Conservation (phyloP, 2,797 vertebrate species). For the Sebastiscus tertius region DNA sequence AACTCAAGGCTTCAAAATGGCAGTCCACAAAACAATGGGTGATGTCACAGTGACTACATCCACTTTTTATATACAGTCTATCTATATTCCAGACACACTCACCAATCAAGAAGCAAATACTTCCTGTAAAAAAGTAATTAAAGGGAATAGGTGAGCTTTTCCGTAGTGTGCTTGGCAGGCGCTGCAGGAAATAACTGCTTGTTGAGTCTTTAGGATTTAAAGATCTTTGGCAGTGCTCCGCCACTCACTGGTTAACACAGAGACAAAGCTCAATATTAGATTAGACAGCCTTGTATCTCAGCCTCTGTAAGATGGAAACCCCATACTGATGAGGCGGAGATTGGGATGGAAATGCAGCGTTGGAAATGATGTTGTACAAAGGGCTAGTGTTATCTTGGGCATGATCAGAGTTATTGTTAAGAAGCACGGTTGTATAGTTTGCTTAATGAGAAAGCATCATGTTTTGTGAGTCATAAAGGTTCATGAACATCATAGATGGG, state of each 20-base stretch:
- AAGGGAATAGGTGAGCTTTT: slow-evolving; percentile 29
- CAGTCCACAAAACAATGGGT: too few relatives aligned
- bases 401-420: background rate
- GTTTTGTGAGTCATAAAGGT: background rate
- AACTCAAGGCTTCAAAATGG: too few relatives aligned
- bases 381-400: background rate
- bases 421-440: background rate
- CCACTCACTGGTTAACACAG: slow-evolving; percentile 58
- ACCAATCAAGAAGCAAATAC: slow-evolving; percentile 49
- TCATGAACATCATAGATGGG: background rate
- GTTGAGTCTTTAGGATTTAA: slow-evolving; percentile 59
- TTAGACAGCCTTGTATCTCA: slow-evolving; percentile 46
- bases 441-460: background rate
- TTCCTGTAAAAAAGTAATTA: slow-evolving; percentile 29
- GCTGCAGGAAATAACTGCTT: slow-evolving; percentile 41
- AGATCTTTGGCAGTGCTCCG: slow-evolving; percentile 64
- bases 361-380: slow-evolving; percentile 4
- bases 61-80: too few relatives aligned
- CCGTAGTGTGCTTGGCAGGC: slow-evolving; percentile 48
- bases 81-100: slow-evolving; percentile 7
- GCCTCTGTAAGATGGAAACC: slow-evolving; percentile 23
- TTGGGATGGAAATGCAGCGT: background rate
- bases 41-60: too few relatives aligned
- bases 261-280: slow-evolving; percentile 56
- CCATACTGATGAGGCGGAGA: slow-evolving; percentile 36